Evolutionary conservation across 2,888 invertebrate species (phyloP).

Genomic region (Pelosia muscerda): DNA sequence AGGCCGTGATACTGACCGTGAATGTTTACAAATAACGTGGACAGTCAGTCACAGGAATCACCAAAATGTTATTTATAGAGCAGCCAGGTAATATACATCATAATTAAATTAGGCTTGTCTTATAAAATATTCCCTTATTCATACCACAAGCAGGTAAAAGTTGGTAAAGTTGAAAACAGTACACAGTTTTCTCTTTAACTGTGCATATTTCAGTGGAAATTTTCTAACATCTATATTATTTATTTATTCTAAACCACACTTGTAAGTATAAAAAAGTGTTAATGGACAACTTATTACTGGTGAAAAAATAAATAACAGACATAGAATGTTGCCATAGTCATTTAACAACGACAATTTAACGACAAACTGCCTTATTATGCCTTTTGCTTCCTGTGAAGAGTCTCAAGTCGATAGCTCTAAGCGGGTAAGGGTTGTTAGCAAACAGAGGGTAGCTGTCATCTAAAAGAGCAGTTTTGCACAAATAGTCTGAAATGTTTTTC

Average conservation of each 20-base stretch:
- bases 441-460: conserved; percentile 51
- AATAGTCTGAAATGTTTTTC: conserved; percentile 35
- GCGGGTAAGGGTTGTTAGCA: conserved; percentile 55
- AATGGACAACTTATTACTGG: conserved; percentile 17
- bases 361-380: conserved; percentile 46
- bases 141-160: too few relatives aligned
- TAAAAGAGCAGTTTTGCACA: conserved; percentile 54
- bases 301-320: conserved; percentile 20
- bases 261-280: neutral
- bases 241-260: neutral
- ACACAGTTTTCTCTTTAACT: too few relatives aligned
- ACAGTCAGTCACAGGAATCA: too few relatives aligned
- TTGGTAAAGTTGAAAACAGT: too few relatives aligned
- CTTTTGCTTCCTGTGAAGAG: conserved; percentile 53
- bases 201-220: neutral
- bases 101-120: too few relatives aligned
- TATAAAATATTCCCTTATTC: too few relatives aligned
- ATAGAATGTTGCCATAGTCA: conserved; percentile 17
- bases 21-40: too few relatives aligned
- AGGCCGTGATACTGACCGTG: too few relatives aligned
- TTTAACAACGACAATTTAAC: conserved; percentile 34
- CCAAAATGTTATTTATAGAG: too few relatives aligned
- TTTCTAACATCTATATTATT: neutral
- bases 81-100: too few relatives aligned
- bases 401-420: conserved; percentile 65